Conservation (phyloP, 2,888 invertebrate species). For the Lacanobia wlatinum region DNA sequence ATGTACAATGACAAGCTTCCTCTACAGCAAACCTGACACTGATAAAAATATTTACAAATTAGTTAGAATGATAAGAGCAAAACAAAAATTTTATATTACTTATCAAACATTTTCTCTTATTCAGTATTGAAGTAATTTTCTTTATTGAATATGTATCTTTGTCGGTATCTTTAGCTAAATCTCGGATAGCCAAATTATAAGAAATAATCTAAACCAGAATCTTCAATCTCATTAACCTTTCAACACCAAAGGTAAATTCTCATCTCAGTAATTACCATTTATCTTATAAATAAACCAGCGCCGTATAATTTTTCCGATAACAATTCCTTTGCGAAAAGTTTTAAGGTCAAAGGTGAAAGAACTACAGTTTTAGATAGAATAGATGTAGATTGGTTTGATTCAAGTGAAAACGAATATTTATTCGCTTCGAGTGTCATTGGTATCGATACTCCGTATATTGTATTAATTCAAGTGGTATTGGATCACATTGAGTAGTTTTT, state of each 20-base stretch:
- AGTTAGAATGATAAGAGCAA: too few species aligned
- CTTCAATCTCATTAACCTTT: constrained; percentile 29
- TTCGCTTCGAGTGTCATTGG: background rate
- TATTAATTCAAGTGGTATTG: constrained; percentile 3
- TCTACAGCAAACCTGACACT: too few species aligned
- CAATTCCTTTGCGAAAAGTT: constrained; percentile 23
- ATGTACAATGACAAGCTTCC: too few species aligned
- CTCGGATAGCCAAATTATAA: background rate
- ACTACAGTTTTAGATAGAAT: background rate
- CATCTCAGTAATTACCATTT: constrained; percentile 50
- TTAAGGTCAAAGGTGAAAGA: constrained; percentile 26
- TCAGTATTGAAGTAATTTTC: background rate
- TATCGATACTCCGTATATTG: constrained; percentile 2
- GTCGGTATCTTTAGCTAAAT: background rate
- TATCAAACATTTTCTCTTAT: too few species aligned
- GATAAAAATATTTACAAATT: too few species aligned
- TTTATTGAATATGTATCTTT: background rate
- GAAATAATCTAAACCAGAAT: constrained; percentile 27
- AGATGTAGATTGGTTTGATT: background rate
- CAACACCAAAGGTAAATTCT: constrained; percentile 25
- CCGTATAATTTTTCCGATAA: constrained; percentile 48
- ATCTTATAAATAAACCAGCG: constrained; percentile 32
- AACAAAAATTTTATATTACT: too few species aligned
- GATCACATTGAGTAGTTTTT: background rate
- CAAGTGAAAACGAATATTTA: constrained; percentile 13